Base-by-base conservation (phyloP, 2,888 invertebrate genomes). In the Nowickia ferox region DNA sequence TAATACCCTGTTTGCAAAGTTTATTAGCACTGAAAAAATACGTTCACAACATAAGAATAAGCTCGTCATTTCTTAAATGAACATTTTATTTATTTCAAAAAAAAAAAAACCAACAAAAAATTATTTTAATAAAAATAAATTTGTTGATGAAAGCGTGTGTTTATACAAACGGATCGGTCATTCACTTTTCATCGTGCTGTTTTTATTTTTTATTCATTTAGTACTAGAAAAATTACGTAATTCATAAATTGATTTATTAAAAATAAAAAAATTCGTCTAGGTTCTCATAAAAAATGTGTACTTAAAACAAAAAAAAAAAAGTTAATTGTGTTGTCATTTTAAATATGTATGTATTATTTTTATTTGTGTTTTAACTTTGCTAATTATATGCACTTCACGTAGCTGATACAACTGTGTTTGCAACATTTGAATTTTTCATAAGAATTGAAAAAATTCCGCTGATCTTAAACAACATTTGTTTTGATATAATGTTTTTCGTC, bases 101-200 rank as follows among this genome's bases (percentile, higher is more conserved):
- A 66, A 66, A 44, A 44, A 8, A 63, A 59, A 38, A 40, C 40
- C 19, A 9, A 17, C 15, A 30, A 30, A 30, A 30, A 38, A 57
- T 30, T 30, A 57, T 57, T 57, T 46, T 65, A 6, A 19, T 15
- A 53, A 40, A 53, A 6, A 30, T 30, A 30, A 1, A 6, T 10
- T 55, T 66, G 44, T 71, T 55, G 42, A 71, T 71, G 55, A 44
- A 55, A 55, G 53, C 22, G 55, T 71, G 57, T 71, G 13, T 65
- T 30, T 30, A n/a, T 53, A 19, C 22, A 3, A 44, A 44, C 22
- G n/a, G 57, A n/a, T 71, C 71, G 71, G 22, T 71, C 71, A 71
- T 71, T 71, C 71, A 71, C 71, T 71, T 69, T 19, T 53, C 40
- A 38, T 30, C 38, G 1, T 6, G 9, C n/a, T 57, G 30, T 15